A percentile compares a stretch with the other conserved stretches of the same genome.
Conservation (phyloP, 2,888 invertebrate species). For the Marasmarcha lunaedactyla region DNA sequence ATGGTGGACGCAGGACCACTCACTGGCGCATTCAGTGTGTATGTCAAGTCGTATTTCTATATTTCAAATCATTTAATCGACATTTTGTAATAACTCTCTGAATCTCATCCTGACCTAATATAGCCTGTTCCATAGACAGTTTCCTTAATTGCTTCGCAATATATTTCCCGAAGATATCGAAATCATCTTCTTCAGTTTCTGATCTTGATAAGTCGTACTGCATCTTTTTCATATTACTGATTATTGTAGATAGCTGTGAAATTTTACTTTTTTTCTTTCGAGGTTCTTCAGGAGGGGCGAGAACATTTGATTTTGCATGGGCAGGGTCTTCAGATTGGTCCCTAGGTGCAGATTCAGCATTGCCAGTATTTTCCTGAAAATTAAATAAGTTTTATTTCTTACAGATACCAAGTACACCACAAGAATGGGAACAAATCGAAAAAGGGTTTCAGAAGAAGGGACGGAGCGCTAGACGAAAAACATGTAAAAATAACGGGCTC, state of each 20-base stretch:
- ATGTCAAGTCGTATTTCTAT: slow-evolving; percentile 5
- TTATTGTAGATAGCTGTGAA: slow-evolving; percentile 9
- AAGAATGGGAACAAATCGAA: slow-evolving; percentile 14
- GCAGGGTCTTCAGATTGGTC: slow-evolving; percentile 2
- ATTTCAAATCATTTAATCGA: slow-evolving; percentile 2
- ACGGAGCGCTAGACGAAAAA: slow-evolving; percentile 15
- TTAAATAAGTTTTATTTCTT: too few species aligned
- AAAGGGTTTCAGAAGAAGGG: slow-evolving; percentile 11
- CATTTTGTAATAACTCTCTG: too few species aligned
- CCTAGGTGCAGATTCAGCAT: too few species aligned
- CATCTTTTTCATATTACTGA: too few species aligned
- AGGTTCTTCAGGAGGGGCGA: too few species aligned
- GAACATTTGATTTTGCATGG: not conserved
- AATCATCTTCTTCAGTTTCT: slow-evolving; percentile 9
- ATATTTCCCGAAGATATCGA: slow-evolving; percentile 8
- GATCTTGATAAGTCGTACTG: slow-evolving; percentile 12
- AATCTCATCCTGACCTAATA: too few species aligned
- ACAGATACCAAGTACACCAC: slow-evolving; percentile 9
- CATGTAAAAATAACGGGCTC: slow-evolving; percentile 16
- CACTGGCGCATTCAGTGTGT: not conserved
- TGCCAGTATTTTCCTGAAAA: too few species aligned
- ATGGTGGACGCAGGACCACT: not conserved
- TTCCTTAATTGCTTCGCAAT: too few species aligned
- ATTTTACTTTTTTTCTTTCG: slow-evolving; percentile 13
- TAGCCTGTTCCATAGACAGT: slow-evolving; percentile 8